Conservation (phyloP, 1,140 invertebrate genomes). For the Meloidogyne floridensis region DNA sequence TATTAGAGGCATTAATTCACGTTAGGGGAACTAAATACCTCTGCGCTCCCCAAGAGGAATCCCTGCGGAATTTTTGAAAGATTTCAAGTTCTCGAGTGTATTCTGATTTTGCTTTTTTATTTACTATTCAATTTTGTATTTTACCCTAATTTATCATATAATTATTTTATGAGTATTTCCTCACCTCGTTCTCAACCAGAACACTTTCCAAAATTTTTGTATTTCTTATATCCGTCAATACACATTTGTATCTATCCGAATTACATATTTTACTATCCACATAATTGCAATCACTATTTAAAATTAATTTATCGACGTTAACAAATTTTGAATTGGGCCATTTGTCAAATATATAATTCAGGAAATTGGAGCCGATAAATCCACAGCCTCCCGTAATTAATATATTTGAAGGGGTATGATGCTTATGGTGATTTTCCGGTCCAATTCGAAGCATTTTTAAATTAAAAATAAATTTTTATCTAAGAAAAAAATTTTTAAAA, state of each 20-base stretch:
- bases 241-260: slow-evolving; percentile 56
- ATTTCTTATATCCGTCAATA: slow-evolving; percentile 58
- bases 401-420: slow-evolving; percentile 54
- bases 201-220: slow-evolving; percentile 42
- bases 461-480: no score
- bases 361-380: slow-evolving; percentile 64
- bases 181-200: slow-evolving; percentile 49
- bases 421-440: background rate
- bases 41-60: no score
- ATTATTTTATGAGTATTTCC: background rate
- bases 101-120: no score
- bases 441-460: background rate
- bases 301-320: slow-evolving; percentile 64
- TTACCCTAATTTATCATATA: no score
- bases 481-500: no score
- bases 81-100: no score
- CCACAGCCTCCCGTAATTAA: slow-evolving; percentile 65
- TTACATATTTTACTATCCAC: slow-evolving; percentile 50
- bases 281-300: slow-evolving; percentile 63
- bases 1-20: no score
- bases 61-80: no score
- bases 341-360: slow-evolving; percentile 55
- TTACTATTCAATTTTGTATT: no score
- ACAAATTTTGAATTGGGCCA: slow-evolving; percentile 57
- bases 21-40: no score